A percentile compares a stretch with the other conserved stretches of the same genome.
These are phyloP conservation scores for Lycia hirtaria DNA, from an alignment of 2,888 invertebrate genomes.

Conservation along the genomic window DNA sequence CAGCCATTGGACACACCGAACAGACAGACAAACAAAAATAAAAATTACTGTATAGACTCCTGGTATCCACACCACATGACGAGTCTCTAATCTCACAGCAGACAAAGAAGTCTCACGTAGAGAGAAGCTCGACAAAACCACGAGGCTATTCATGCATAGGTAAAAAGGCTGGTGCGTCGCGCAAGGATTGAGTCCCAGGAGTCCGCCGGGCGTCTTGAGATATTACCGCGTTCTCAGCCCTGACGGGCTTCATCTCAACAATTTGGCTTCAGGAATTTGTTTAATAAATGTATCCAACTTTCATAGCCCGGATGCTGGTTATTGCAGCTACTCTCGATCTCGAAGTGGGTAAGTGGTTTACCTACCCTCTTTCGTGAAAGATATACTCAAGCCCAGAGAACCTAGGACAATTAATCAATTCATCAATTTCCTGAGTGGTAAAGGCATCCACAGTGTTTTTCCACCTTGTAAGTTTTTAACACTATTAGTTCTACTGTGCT, in stretches of 20 bases:
- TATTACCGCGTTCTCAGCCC: conserved; percentile 61
- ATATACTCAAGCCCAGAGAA: too few species aligned
- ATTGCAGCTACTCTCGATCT: neutral
- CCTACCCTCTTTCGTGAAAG: neutral
- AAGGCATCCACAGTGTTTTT: too few species aligned
- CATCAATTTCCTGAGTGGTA: too few species aligned
- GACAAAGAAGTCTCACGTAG: conserved; percentile 27
- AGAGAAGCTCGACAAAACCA: conserved; percentile 16
- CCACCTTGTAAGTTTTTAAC: too few species aligned
- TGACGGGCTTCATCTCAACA: conserved; percentile 57
- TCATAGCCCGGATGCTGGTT: conserved; percentile 9
- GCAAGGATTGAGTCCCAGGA: conserved; percentile 55
- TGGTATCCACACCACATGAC: conserved; percentile 16
- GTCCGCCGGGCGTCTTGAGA: conserved; percentile 61
- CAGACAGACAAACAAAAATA: too few species aligned
- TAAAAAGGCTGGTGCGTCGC: conserved; percentile 62
- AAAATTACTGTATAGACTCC: too few species aligned
- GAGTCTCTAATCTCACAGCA: conserved; percentile 18
- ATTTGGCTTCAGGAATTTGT: conserved; percentile 34
- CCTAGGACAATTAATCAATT: too few species aligned
- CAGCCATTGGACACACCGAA: too few species aligned
- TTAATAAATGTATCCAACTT: conserved; percentile 26
- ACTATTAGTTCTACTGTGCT: neutral
- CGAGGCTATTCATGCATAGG: conserved; percentile 64
- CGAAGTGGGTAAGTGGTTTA: neutral